A percentile compares a stretch with the other conserved stretches of the same genome.
These are phyloP conservation scores for Pangasius mekongensis DNA, from an alignment of 2,797 vertebrate species.

Conservation along the genomic window DNA sequence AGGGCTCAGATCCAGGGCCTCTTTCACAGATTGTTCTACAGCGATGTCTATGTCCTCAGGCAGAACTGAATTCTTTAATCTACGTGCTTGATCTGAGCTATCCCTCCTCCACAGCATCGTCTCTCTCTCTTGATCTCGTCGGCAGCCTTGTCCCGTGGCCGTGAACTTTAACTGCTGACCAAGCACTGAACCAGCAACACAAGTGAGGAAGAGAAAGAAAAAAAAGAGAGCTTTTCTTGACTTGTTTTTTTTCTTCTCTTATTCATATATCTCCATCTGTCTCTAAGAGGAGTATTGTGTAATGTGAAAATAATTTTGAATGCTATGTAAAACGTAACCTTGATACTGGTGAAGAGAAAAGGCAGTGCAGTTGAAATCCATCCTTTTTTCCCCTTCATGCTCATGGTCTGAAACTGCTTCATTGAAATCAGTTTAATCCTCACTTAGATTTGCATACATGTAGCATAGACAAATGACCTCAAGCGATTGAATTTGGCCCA, in stretches of 20 bases:
- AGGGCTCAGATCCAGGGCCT: conserved; percentile 3
- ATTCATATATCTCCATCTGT: conserved; percentile 55
- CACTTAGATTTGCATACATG: conserved; percentile 73
- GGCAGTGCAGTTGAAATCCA: conserved; percentile 73
- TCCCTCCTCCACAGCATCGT: conserved; percentile 47
- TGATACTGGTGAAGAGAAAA: conserved; percentile 72
- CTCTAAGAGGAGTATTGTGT: conserved; percentile 66
- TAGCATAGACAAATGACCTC: conserved; percentile 77
- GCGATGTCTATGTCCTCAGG: conserved; percentile 54
- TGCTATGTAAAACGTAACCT: conserved; percentile 75
- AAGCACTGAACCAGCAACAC: conserved; percentile 48
- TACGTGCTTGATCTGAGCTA: conserved; percentile 54
- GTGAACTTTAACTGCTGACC: conserved; percentile 67
- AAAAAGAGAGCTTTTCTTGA: conserved; percentile 47
- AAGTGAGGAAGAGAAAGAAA: conserved; percentile 48
- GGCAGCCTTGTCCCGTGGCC: conserved; percentile 59
- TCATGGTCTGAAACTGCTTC: conserved; percentile 67
- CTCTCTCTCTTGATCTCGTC: conserved; percentile 35
- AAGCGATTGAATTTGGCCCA: conserved; percentile 79
- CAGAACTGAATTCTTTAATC: conserved; percentile 58
- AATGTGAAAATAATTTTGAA: conserved; percentile 73
- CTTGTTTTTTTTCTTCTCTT: conserved; percentile 59
- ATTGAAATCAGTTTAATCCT: conserved; percentile 77
- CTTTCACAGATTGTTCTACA: conserved; percentile 41
- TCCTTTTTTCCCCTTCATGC: conserved; percentile 62